Evolutionary conservation across 2,797 vertebrate genomes (phyloP).

Genomic region (Microtus obscurus): DNA sequence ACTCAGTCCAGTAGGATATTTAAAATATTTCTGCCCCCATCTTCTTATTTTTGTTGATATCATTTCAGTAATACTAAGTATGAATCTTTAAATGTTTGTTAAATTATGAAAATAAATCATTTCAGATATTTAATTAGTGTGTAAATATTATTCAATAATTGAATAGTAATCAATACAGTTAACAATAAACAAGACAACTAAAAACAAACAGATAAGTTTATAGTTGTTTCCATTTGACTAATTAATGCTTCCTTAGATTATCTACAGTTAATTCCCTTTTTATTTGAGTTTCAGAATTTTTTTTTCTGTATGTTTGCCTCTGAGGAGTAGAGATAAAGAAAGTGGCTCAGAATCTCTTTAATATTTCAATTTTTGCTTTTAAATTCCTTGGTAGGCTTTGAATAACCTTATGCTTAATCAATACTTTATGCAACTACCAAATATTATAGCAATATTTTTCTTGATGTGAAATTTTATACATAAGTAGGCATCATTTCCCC

Average conservation of each 20-base stretch:
- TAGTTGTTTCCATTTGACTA: not conserved
- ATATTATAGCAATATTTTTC: not conserved
- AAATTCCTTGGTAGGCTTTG: not conserved
- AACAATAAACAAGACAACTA: not conserved
- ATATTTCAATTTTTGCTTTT: not conserved
- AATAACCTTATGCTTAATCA: not conserved
- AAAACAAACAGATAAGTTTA: not conserved
- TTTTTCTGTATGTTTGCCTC: not conserved
- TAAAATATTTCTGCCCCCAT: not conserved
- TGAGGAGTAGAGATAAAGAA: not conserved
- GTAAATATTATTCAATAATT: not conserved
- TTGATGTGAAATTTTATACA: not conserved
- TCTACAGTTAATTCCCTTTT: not conserved
- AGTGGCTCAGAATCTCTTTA: not conserved
- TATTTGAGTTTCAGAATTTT: not conserved
- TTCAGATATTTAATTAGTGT: not conserved
- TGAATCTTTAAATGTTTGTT: not conserved
- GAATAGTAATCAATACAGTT: not conserved
- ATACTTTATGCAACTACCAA: not conserved
- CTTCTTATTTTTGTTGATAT: not conserved
- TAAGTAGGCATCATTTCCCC: not conserved
- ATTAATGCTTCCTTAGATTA: not conserved
- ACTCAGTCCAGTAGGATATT: rapidly evolving
- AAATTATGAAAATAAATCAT: not conserved
- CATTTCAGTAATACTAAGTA: not conserved